Percentiles rank a stretch among this genome's conserved stretches.
Evolutionary conservation across 2,113 vertebrate species (phyloP).

Genomic region (Amia ocellicauda): DNA sequence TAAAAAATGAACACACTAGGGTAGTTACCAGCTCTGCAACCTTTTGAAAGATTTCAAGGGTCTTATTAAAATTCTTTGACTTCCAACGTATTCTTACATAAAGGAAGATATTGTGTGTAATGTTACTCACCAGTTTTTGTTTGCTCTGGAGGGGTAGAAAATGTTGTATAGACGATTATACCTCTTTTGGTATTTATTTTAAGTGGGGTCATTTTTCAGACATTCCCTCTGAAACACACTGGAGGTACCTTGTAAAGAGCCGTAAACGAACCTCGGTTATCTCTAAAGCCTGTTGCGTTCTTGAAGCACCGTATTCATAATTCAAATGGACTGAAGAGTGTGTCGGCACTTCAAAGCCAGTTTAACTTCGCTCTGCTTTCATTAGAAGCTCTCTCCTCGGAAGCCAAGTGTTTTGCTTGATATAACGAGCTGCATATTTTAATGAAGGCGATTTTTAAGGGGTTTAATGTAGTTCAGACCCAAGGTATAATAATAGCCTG

Average conservation of each 20-base stretch:
- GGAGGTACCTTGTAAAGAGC: background rate
- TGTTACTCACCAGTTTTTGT: no score
- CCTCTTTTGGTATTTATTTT: no score
- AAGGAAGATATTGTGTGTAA: no score
- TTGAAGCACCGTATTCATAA: background rate
- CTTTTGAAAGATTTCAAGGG: no score
- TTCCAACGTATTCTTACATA: no score
- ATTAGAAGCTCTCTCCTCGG: background rate
- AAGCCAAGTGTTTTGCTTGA: constrained; percentile 2
- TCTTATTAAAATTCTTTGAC: no score
- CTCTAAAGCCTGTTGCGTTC: background rate
- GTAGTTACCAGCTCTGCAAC: no score
- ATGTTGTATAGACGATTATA: no score
- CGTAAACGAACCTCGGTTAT: background rate
- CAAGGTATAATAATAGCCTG: constrained; percentile 1
- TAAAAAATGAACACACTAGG: no score
- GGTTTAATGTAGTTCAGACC: background rate
- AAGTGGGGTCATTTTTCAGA: no score
- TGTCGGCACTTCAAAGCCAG: constrained; percentile 5
- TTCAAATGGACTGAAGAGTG: constrained; percentile 9
- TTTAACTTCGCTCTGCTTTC: background rate
- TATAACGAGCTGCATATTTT: background rate
- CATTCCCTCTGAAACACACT: no score
- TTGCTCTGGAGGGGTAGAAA: no score
- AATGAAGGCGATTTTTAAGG: background rate